Evolutionary conservation across 2,888 invertebrate genomes (phyloP).

Genomic region (Cepaea hortensis): DNA sequence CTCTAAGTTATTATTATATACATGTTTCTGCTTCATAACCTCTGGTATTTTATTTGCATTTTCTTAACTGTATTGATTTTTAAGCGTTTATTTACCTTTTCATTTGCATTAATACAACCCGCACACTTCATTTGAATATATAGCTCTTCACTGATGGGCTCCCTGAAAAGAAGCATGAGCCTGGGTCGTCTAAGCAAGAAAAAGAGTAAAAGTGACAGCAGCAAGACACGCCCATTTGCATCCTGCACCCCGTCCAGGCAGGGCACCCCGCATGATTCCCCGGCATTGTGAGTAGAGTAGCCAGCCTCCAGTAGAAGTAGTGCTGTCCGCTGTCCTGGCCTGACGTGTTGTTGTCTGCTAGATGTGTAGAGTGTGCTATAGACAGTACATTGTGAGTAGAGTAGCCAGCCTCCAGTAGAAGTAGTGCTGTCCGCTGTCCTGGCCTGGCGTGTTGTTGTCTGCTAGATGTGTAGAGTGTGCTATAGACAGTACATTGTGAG

Average conservation of each 20-base stretch:
- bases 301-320: neutral
- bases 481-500: too few relatives aligned
- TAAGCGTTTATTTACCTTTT: neutral
- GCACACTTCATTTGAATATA: conserved; percentile 51
- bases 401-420: neutral
- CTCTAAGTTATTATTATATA: too few relatives aligned
- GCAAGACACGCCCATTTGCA: conserved; percentile 6
- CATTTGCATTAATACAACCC: conserved; percentile 1
- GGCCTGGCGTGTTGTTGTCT: neutral
- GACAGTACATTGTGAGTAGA: neutral
- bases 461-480: neutral
- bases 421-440: too few relatives aligned
- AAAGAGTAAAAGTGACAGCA: conserved; percentile 34
- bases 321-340: too few relatives aligned
- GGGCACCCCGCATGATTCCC: conserved; percentile 44
- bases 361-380: neutral
- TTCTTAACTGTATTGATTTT: too few relatives aligned
- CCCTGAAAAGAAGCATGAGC: conserved; percentile 72
- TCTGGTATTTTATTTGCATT: too few relatives aligned
- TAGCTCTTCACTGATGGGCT: conserved; percentile 67
- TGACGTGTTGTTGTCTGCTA: neutral
- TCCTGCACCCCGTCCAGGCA: conserved; percentile 31
- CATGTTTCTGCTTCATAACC: too few relatives aligned
- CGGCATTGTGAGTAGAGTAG: conserved; percentile 45
- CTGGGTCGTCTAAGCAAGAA: conserved; percentile 70